A percentile compares a stretch with the other conserved stretches of the same genome.
Evolutionary conservation across 2,113 vertebrate species (phyloP).

Genomic region (Procavia capensis): DNA sequence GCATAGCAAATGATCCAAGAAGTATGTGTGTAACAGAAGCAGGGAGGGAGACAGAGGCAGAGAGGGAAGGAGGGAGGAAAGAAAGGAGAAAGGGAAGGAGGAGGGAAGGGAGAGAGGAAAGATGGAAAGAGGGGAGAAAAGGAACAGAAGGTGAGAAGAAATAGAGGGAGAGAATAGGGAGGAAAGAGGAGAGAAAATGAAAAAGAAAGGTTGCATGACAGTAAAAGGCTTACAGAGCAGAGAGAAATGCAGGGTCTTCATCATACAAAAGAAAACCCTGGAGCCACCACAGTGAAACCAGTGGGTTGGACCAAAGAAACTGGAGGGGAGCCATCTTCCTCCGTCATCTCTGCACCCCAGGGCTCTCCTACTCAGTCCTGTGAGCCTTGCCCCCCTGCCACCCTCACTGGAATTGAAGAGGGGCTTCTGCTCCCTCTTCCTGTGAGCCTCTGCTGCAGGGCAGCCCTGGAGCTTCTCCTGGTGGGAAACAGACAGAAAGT

Average conservation of each 20-base stretch:
- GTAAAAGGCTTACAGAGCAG: rapidly evolving
- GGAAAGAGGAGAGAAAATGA: too few species aligned
- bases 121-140: too few species aligned
- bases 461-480: rapidly evolving
- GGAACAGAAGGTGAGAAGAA: background rate
- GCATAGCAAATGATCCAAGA: too few species aligned
- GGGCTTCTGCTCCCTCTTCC: background rate
- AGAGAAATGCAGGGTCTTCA: background rate
- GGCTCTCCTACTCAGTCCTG: rapidly evolving
- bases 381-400: rapidly evolving
- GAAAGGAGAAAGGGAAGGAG: rapidly evolving
- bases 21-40: background rate
- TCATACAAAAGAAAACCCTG: background rate
- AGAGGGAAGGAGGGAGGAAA: background rate
- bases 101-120: rapidly evolving
- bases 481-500: rapidly evolving
- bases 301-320: too few species aligned
- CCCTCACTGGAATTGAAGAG: rapidly evolving
- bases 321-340: background rate
- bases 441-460: rapidly evolving
- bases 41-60: background rate
- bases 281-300: background rate
- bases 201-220: rapidly evolving
- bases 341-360: background rate
- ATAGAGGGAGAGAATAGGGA: background rate